These are phyloP conservation scores for Chironomus striatipennis DNA, from an alignment of 1,140 invertebrate genomes.

Conservation along the genomic window DNA sequence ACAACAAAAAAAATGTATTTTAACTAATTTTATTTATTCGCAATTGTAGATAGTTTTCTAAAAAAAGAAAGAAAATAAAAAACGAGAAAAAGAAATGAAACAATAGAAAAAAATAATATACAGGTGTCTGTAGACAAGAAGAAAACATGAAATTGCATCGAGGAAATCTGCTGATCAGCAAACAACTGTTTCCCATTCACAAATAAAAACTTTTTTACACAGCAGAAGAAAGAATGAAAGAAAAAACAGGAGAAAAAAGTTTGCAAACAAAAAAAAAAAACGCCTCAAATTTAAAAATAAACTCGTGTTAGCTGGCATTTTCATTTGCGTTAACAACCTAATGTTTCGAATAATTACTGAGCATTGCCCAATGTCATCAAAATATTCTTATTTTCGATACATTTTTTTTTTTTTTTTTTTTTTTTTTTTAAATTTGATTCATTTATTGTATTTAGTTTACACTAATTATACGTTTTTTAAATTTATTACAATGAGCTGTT, in stretches of 20 bases:
- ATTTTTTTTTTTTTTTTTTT: too few species aligned
- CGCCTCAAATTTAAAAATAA: neutral
- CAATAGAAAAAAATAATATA: neutral
- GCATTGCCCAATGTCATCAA: neutral
- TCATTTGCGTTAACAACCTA: neutral
- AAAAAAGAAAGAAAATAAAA: neutral
- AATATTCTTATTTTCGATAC: conserved; percentile 6
- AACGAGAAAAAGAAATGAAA: neutral
- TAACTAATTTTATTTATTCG: neutral
- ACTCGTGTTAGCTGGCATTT: neutral
- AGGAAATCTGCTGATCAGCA: neutral
- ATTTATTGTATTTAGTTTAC: too few species aligned
- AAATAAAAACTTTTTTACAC: neutral
- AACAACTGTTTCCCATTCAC: too few species aligned
- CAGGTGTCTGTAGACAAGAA: neutral
- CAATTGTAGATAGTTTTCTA: neutral
- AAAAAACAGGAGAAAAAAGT: neutral
- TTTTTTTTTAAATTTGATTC: too few species aligned
- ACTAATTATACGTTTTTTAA: too few species aligned
- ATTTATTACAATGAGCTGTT: too few species aligned
- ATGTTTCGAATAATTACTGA: conserved; percentile 12
- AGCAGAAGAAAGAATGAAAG: neutral
- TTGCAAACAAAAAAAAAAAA: neutral
- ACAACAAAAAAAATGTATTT: neutral
- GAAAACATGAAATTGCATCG: neutral